Conservation (phyloP, 1,140 invertebrate genomes). For the Bombus sibiricus region DNA sequence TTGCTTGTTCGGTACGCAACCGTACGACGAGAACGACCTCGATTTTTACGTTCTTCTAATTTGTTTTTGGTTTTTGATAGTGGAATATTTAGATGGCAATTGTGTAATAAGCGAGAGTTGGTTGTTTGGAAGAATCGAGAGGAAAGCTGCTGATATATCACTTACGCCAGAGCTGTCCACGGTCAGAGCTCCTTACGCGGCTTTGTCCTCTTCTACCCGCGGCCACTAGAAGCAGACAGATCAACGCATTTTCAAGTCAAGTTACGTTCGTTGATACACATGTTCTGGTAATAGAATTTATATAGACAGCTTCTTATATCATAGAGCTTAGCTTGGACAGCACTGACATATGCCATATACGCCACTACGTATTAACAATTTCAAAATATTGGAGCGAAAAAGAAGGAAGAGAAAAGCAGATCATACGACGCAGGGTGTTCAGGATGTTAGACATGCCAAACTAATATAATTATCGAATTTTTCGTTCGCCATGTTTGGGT, state of each 20-base stretch:
- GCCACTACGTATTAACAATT: too few relatives aligned
- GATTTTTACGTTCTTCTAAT: neutral
- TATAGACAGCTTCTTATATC: too few relatives aligned
- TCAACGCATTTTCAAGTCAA: slow-evolving; percentile 2
- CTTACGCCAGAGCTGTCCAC: slow-evolving; percentile 30
- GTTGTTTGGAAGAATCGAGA: neutral
- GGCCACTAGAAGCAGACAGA: slow-evolving; percentile 26
- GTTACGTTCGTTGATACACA: neutral
- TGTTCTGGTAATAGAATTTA: neutral
- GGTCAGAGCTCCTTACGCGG: slow-evolving; percentile 21
- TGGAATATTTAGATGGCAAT: neutral
- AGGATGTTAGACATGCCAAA: too few relatives aligned
- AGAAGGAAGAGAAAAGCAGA: too few relatives aligned
- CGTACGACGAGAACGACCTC: neutral
- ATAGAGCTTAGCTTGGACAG: neutral
- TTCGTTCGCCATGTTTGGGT: slow-evolving; percentile 6
- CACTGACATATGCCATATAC: neutral
- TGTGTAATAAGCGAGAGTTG: neutral
- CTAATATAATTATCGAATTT: slow-evolving; percentile 24
- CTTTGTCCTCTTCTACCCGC: slow-evolving; percentile 29
- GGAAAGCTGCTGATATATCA: neutral
- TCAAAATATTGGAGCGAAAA: too few relatives aligned
- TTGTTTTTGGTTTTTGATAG: too few relatives aligned
- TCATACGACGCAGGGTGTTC: too few relatives aligned
- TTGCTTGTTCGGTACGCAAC: neutral